These are phyloP conservation scores for Drosophila subsilvestris DNA, from an alignment of 2,888 invertebrate species.

Conservation along the genomic window DNA sequence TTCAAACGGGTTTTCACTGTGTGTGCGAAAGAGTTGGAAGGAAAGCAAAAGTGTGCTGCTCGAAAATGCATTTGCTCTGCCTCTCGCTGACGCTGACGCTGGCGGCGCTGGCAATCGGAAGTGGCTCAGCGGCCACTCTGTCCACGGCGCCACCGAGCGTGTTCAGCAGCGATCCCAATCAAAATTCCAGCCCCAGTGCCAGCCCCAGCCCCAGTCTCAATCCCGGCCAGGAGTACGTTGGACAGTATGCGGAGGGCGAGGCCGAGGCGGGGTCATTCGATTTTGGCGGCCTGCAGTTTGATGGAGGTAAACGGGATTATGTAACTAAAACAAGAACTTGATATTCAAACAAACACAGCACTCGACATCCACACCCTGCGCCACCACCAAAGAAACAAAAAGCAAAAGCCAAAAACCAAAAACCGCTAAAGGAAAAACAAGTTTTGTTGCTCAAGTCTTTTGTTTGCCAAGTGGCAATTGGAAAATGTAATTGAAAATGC, in stretches of 20 bases:
- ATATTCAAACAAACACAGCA: constrained; percentile 63
- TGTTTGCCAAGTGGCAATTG: constrained; percentile 43
- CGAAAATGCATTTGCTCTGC: constrained; percentile 71
- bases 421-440: constrained; percentile 36
- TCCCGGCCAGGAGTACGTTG: constrained; percentile 11
- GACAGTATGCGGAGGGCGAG: constrained; percentile 9
- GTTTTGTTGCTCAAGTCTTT: constrained; percentile 73
- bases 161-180: constrained; percentile 37
- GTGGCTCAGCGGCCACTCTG: constrained; percentile 57
- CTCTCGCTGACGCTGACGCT: constrained; percentile 61
- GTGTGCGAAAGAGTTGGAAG: constrained; percentile 34
- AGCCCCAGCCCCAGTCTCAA: constrained; percentile 28
- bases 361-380: constrained; percentile 16
- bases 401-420: constrained; percentile 8
- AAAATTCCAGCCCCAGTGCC: constrained; percentile 1
- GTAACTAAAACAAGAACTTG: constrained; percentile 69
- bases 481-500: constrained; percentile 16
- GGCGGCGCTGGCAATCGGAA: constrained; percentile 77
- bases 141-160: constrained; percentile 59
- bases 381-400: constrained; percentile 16
- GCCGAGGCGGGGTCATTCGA: constrained; percentile 45
- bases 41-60: constrained; percentile 29
- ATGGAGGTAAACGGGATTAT: constrained; percentile 62
- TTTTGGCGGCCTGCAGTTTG: constrained; percentile 42
- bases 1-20: constrained; percentile 69